phyloP scores from a whole-genome alignment of 2,113 vertebrate species.

The Poicephalus gulielmi region DNA sequence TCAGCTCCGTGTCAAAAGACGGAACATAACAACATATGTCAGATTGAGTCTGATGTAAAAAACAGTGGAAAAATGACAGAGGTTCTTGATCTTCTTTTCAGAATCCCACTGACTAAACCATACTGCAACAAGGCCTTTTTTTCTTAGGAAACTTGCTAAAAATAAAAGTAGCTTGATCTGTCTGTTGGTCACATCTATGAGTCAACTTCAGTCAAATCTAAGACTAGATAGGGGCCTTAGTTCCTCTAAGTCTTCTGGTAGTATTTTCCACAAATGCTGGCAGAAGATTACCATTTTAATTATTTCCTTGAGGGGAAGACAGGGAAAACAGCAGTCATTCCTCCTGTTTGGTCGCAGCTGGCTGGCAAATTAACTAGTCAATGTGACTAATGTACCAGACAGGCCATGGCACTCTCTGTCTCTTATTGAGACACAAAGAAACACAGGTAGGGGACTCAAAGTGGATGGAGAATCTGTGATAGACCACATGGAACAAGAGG shows the following conservation, averaged over 20 bases:
- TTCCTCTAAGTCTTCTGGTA: not conserved
- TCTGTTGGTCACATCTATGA: not conserved
- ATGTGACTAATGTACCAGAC: fast-evolving
- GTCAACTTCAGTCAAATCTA: not conserved
- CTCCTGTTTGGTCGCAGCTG: not conserved
- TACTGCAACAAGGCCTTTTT: not conserved
- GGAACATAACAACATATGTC: not conserved
- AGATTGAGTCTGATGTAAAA: not conserved
- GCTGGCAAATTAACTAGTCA: not conserved
- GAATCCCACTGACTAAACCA: not conserved
- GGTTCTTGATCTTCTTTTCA: not conserved
- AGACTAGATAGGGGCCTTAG: not conserved
- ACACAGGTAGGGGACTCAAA: not conserved
- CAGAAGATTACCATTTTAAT: not conserved
- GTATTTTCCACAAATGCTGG: not conserved
- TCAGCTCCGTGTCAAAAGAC: not conserved
- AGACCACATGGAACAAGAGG: not conserved
- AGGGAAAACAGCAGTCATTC: not conserved
- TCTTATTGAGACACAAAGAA: not conserved
- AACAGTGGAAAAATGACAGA: not conserved
- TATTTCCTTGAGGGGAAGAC: not conserved
- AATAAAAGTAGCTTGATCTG: not conserved
- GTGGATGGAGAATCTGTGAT: not conserved
- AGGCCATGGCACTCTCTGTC: not conserved
- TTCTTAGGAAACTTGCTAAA: not conserved